Conservation (phyloP, 2,797 vertebrate genomes). For the Tapera naevia region DNA sequence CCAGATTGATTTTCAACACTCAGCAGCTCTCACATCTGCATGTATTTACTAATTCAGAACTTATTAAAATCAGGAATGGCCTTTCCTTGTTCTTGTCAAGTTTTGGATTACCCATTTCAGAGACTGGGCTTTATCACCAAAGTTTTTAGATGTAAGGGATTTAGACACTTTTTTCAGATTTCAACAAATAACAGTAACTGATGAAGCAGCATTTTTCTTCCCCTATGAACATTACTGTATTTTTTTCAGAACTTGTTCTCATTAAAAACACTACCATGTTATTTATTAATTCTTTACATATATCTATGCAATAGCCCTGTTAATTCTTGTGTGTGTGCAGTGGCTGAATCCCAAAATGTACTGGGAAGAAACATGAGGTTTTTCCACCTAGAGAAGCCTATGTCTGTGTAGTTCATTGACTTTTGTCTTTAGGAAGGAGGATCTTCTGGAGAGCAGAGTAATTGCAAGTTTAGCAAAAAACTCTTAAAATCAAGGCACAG, state of each 20-base stretch:
- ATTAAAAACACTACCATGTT: neutral
- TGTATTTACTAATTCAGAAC: neutral
- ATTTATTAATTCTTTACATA: neutral
- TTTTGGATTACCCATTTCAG: neutral
- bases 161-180: neutral
- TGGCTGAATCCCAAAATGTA: neutral
- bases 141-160: neutral
- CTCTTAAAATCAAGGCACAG: neutral
- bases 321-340: neutral
- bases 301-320: neutral
- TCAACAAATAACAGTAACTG: neutral
- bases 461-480: neutral
- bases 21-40: neutral
- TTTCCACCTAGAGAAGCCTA: neutral
- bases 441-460: neutral
- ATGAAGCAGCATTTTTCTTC: neutral
- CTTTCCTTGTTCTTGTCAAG: neutral
- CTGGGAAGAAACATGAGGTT: neutral
- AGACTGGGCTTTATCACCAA: neutral
- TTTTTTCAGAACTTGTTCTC: neutral
- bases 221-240: neutral
- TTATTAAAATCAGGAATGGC: neutral
- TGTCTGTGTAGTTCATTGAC: neutral
- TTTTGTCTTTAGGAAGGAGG: neutral
- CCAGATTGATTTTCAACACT: neutral